phyloP scores from a whole-genome alignment of 2,888 invertebrate genomes.

The Drosophila anceps region DNA sequence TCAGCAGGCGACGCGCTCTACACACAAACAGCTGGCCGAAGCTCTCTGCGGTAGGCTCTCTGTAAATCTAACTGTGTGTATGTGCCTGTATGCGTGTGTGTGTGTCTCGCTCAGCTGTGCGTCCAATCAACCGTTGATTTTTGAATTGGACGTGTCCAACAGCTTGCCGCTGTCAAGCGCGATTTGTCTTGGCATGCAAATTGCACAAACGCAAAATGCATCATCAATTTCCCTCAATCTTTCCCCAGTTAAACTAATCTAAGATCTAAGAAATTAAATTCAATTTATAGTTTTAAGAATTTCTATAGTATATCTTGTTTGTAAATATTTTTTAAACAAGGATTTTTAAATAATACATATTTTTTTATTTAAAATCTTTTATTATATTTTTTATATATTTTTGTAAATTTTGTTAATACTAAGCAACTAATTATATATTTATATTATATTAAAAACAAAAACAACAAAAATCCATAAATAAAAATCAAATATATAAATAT shows the following conservation, averaged over 20 bases:
- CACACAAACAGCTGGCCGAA: conserved; percentile 51
- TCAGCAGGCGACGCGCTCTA: conserved; percentile 19
- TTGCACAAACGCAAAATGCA: conserved; percentile 5
- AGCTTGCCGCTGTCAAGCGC: conserved; percentile 30
- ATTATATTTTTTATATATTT: no score
- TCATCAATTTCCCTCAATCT: background rate
- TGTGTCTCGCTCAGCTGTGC: conserved; percentile 69
- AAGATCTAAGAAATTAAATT: background rate
- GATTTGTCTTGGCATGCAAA: conserved; percentile 6
- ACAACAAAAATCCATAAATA: no score
- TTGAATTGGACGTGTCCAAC: conserved; percentile 34
- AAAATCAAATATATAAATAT: no score
- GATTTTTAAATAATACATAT: no score
- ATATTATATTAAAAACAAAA: no score
- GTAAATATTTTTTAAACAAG: no score
- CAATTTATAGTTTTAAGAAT: no score
- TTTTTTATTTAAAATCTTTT: no score
- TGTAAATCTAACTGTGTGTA: background rate
- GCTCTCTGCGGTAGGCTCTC: conserved; percentile 6
- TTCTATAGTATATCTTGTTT: no score
- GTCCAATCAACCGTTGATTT: conserved; percentile 60
- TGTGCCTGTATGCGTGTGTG: conserved; percentile 23
- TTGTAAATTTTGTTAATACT: no score
- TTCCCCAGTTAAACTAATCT: background rate
- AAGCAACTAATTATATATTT: no score